Conservation (phyloP, 2,797 vertebrate species). For the Glyptemys insculpta region DNA sequence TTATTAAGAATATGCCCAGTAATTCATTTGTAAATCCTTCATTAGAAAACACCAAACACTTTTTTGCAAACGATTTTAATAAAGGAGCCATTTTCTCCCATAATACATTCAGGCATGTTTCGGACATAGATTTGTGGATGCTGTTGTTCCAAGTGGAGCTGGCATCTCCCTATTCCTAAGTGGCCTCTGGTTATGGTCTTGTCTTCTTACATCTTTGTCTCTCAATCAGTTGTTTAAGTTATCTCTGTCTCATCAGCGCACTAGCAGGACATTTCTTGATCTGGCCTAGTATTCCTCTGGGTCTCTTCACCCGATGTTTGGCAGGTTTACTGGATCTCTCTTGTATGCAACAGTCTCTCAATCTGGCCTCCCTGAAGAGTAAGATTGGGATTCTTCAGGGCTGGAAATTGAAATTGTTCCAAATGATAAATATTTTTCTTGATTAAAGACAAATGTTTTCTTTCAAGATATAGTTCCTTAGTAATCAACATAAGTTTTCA, state of each 20-base stretch:
- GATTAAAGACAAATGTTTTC: not conserved
- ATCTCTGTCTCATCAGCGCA: not conserved
- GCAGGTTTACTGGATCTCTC: not conserved
- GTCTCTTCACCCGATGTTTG: not conserved
- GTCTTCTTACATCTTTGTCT: not conserved
- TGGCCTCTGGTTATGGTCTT: not conserved
- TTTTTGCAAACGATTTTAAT: not conserved
- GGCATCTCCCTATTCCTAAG: not conserved
- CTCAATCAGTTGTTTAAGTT: not conserved
- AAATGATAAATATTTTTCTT: not conserved
- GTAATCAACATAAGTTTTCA: not conserved
- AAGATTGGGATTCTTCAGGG: not conserved
- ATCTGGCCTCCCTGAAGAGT: not conserved
- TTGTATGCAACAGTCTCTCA: not conserved
- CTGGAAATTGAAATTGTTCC: not conserved
- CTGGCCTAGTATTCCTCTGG: not conserved
- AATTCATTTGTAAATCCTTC: not conserved
- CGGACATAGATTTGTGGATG: not conserved
- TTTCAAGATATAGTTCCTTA: not conserved
- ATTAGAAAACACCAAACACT: not conserved
- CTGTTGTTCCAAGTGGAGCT: not conserved
- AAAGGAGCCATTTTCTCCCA: not conserved
- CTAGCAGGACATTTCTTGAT: not conserved
- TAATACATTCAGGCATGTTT: not conserved
- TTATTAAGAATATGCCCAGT: not conserved